Conservation (phyloP, 2,888 invertebrate species). For the Netelia melanura region DNA sequence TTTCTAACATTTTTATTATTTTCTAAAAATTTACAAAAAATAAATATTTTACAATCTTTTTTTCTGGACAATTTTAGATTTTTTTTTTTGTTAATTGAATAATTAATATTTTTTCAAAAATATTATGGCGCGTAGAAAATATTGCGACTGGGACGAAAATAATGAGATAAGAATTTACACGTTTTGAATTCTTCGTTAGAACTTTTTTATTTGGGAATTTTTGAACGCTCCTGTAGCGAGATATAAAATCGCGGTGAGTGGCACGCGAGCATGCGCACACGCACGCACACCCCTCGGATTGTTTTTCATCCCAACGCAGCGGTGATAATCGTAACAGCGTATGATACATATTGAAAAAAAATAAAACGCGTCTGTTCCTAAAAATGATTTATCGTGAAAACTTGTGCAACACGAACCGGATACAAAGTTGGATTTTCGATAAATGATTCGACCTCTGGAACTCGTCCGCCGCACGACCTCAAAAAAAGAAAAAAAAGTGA, state of each 20-base stretch:
- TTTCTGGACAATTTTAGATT: too few relatives aligned
- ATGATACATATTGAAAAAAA: slow-evolving; percentile 5
- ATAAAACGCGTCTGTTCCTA: neutral
- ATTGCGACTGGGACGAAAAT: too few relatives aligned
- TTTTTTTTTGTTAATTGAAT: too few relatives aligned
- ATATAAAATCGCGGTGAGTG: slow-evolving; percentile 13
- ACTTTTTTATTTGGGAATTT: neutral
- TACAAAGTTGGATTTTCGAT: neutral
- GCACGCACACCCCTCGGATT: slow-evolving; percentile 46
- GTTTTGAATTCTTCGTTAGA: neutral
- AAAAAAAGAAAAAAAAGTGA: neutral
- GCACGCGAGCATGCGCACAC: slow-evolving; percentile 2
- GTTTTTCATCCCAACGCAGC: slow-evolving; percentile 11
- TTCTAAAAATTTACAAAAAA: too few relatives aligned
- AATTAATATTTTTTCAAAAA: too few relatives aligned
- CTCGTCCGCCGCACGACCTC: neutral
- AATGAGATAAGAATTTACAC: too few relatives aligned
- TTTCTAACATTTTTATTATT: too few relatives aligned
- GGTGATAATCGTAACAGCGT: slow-evolving; percentile 26
- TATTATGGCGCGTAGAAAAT: too few relatives aligned
- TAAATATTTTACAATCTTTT: too few relatives aligned
- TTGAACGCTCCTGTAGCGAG: neutral
- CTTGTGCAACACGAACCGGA: neutral
- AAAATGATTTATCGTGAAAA: neutral
- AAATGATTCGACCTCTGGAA: neutral